These are phyloP conservation scores for Manis pentadactyla DNA, from an alignment of 2,797 vertebrate species.

Conservation along the genomic window DNA sequence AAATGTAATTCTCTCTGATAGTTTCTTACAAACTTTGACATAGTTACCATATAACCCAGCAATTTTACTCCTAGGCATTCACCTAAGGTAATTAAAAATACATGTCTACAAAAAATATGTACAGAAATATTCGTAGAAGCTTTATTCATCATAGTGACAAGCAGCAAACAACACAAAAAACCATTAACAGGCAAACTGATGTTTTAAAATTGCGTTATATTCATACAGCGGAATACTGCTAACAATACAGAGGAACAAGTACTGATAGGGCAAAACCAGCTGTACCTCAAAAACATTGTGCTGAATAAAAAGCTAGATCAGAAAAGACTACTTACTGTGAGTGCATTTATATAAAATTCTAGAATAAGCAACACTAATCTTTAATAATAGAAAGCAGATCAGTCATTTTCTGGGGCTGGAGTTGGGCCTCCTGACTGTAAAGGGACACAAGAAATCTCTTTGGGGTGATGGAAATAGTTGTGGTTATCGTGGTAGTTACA, in stretches of 20 bases:
- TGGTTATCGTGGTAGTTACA: neutral
- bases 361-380: neutral
- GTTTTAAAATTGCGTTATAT: neutral
- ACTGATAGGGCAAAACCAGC: neutral
- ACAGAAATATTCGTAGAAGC: neutral
- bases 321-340: neutral
- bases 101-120: neutral
- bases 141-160: neutral
- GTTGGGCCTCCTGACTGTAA: neutral
- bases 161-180: neutral
- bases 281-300: neutral
- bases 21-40: neutral
- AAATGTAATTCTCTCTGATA: neutral
- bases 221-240: neutral
- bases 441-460: neutral
- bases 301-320: neutral
- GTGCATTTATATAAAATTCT: neutral
- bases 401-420: neutral
- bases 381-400: neutral
- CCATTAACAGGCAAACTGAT: neutral
- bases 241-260: neutral
- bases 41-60: neutral
- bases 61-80: neutral
- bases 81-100: neutral
- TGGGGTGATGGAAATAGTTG: neutral